Percentiles rank a stretch among this genome's conserved stretches.
These are phyloP conservation scores for Romanomermis culicivorax DNA, from an alignment of 2,888 invertebrate genomes.

Conservation along the genomic window DNA sequence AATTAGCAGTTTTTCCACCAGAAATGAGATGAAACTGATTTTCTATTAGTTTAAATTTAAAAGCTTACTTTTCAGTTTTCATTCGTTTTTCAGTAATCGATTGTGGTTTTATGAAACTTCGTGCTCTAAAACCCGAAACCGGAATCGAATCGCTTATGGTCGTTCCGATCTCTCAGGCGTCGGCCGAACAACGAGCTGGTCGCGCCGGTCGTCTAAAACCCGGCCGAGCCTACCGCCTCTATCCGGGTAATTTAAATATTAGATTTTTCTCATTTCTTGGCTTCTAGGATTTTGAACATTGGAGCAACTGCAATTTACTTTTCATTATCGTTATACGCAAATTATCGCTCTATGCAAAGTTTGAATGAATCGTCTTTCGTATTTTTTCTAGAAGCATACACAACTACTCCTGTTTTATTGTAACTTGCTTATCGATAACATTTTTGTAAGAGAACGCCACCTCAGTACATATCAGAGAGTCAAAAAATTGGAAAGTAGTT, in stretches of 20 bases:
- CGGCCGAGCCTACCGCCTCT: constrained; percentile 53
- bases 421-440: too few relatives aligned
- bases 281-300: not conserved
- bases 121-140: constrained; percentile 61
- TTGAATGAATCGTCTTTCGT: not conserved
- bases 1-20: too few relatives aligned
- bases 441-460: too few relatives aligned
- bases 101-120: constrained; percentile 79
- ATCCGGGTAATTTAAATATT: constrained; percentile 39
- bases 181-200: constrained; percentile 74
- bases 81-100: constrained; percentile 53
- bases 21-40: too few relatives aligned
- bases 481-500: not conserved
- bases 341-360: constrained; percentile 28
- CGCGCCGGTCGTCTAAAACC: constrained; percentile 61
- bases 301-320: constrained; percentile 8
- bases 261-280: constrained; percentile 22
- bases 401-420: too few relatives aligned
- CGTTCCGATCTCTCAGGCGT: constrained; percentile 59
- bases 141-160: constrained; percentile 41
- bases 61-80: not conserved
- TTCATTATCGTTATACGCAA: constrained; percentile 25
- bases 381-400: not conserved
- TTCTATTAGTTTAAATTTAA: too few relatives aligned
- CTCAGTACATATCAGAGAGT: too few relatives aligned